Percentiles rank a stretch among this genome's conserved stretches.
These are phyloP conservation scores for Euzophera pinguis DNA, from an alignment of 2,888 invertebrate species.

Conservation along the genomic window DNA sequence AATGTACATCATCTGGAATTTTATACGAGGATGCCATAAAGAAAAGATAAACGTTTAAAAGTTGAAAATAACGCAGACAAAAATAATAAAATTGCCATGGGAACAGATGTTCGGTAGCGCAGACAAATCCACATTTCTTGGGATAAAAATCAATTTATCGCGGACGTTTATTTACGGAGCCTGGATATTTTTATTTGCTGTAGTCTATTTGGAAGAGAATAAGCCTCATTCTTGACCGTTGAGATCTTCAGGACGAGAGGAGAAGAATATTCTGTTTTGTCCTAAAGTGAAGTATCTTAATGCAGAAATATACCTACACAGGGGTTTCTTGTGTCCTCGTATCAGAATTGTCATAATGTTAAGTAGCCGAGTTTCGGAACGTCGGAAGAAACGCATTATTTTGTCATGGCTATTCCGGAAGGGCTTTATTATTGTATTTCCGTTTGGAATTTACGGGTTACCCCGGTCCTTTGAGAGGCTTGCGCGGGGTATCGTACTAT, in stretches of 20 bases:
- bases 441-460: too few species aligned
- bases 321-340: too few species aligned
- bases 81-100: conserved; percentile 33
- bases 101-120: conserved; percentile 40
- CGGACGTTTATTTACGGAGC: conserved; percentile 48
- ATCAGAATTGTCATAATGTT: too few species aligned
- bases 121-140: conserved; percentile 30
- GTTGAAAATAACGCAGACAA: conserved; percentile 24
- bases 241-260: neutral
- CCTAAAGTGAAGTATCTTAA: too few species aligned
- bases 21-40: conserved; percentile 18
- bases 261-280: too few species aligned
- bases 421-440: too few species aligned
- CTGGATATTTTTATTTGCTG: conserved; percentile 42
- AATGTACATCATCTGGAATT: neutral
- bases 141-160: conserved; percentile 29
- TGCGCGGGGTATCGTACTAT: too few species aligned
- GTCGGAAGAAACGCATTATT: too few species aligned
- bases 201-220: neutral
- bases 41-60: conserved; percentile 23
- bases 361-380: too few species aligned
- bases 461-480: too few species aligned
- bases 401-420: too few species aligned
- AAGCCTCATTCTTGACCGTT: neutral
- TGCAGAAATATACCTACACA: too few species aligned